phyloP scores from a whole-genome alignment of 2,888 invertebrate genomes.

The Agapostemon virescens region DNA sequence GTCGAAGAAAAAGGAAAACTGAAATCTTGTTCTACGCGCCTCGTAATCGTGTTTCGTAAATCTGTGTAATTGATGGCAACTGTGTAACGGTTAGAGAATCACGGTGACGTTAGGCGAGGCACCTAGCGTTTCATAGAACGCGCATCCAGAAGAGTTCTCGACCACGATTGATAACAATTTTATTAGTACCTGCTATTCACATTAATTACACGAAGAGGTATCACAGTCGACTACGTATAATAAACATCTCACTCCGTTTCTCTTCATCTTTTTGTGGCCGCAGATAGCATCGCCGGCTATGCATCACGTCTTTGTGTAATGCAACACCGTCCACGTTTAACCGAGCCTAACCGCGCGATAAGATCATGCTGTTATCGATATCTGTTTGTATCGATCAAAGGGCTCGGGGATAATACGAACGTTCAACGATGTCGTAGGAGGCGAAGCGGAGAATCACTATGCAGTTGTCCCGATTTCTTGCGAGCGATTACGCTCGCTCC shows the following conservation, averaged over 20 bases:
- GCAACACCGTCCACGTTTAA: constrained; percentile 64
- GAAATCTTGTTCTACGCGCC: not conserved
- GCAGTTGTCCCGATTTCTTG: constrained; percentile 26
- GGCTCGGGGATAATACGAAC: constrained; percentile 60
- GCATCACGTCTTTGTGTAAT: constrained; percentile 66
- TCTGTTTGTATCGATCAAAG: constrained; percentile 66
- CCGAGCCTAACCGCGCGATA: constrained; percentile 61
- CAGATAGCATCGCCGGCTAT: constrained; percentile 58
- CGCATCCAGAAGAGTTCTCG: not conserved
- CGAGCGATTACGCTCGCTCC: constrained; percentile 32
- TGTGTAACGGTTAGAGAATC: constrained; percentile 7
- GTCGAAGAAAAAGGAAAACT: not conserved
- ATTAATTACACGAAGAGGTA: constrained; percentile 28
- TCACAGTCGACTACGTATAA: constrained; percentile 40
- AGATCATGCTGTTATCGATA: constrained; percentile 68
- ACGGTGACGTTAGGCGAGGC: not conserved
- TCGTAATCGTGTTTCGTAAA: not conserved
- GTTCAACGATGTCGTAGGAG: constrained; percentile 63
- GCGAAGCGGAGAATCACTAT: constrained; percentile 33
- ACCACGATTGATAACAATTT: constrained; percentile 37
- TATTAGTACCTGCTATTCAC: constrained; percentile 30
- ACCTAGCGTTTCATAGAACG: not conserved
- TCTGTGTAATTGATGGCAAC: not conserved
- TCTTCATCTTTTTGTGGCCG: constrained; percentile 28
- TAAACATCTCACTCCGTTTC: constrained; percentile 53